Percentiles rank a stretch among this genome's conserved stretches.
Evolutionary conservation across 1,140 invertebrate species (phyloP).

Genomic region (Lepidostoma basale): DNA sequence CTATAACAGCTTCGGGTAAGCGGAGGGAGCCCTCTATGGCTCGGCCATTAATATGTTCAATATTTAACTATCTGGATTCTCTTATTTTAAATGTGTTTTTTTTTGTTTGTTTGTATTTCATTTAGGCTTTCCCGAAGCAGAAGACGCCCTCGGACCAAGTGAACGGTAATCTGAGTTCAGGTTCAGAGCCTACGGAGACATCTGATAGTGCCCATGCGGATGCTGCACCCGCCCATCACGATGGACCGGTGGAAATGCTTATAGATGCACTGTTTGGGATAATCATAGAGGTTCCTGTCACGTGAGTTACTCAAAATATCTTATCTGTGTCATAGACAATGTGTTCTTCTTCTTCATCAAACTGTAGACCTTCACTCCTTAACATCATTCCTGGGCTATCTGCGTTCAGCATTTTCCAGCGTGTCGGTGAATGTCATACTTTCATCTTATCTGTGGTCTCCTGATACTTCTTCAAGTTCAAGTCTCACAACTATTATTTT

Average conservation of each 20-base stretch:
- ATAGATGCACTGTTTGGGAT: constrained; percentile 75
- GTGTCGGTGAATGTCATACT: neutral
- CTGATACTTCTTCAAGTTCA: too few species aligned
- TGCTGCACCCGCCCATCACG: constrained; percentile 28
- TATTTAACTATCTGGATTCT: too few species aligned
- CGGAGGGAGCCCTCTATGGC: neutral
- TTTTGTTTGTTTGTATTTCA: too few species aligned
- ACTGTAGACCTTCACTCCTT: too few species aligned
- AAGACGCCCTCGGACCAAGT: neutral
- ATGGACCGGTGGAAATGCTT: constrained; percentile 65
- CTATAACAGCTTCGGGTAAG: too few species aligned
- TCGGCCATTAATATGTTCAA: too few species aligned
- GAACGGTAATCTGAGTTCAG: neutral
- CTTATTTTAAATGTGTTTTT: too few species aligned
- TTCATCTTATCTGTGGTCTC: neutral
- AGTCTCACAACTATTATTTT: too few species aligned
- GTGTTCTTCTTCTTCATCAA: too few species aligned
- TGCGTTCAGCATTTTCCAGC: too few species aligned
- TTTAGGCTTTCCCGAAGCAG: neutral
- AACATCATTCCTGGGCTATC: too few species aligned
- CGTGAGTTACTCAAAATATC: constrained; percentile 53
- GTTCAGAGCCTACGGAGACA: neutral
- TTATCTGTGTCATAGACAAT: too few species aligned
- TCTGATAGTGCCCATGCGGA: neutral
- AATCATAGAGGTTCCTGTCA: constrained; percentile 78